Conservation (phyloP, 2,797 vertebrate species). For the Chiroxiphia lanceolata region DNA sequence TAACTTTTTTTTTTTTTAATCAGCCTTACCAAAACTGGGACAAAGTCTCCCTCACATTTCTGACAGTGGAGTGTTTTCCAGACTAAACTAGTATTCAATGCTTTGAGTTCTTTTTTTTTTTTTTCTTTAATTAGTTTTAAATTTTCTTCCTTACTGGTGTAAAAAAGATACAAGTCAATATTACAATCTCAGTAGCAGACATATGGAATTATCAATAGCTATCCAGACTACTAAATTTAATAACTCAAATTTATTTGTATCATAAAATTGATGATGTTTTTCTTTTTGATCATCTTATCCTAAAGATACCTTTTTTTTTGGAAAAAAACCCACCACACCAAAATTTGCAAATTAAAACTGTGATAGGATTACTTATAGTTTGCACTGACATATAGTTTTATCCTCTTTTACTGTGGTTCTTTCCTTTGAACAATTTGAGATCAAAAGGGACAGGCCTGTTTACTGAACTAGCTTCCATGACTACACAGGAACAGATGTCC, state of each 20-base stretch:
- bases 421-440: not conserved
- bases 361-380: not conserved
- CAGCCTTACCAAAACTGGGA: not conserved
- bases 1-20: not conserved
- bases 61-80: not conserved
- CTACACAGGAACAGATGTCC: not conserved
- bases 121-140: not conserved
- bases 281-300: not conserved
- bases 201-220: not conserved
- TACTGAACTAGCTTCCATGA: not conserved
- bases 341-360: not conserved
- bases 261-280: fast-evolving
- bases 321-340: not conserved
- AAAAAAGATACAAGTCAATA: not conserved
- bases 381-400: not conserved
- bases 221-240: not conserved
- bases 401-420: not conserved
- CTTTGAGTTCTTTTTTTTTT: not conserved
- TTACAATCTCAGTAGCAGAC: not conserved
- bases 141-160: not conserved
- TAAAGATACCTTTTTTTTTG: not conserved
- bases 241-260: not conserved
- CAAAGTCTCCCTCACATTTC: too few species aligned
- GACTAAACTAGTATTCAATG: not conserved
- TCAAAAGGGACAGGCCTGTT: fast-evolving